A percentile compares a stretch with the other conserved stretches of the same genome.
Conservation (phyloP, 2,888 invertebrate species). For the Chrysolina americana region DNA sequence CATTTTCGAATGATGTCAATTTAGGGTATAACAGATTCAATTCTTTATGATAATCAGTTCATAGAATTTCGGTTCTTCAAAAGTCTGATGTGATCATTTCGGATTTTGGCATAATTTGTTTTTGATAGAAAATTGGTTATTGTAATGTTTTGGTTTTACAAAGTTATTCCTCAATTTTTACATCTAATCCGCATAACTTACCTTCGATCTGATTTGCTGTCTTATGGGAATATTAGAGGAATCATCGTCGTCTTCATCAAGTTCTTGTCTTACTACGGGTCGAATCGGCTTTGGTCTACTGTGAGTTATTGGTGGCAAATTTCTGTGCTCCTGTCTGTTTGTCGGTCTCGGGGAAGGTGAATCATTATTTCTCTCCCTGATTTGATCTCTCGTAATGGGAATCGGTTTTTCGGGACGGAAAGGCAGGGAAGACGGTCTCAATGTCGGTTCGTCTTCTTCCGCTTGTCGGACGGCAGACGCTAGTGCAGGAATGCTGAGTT, state of each 20-base stretch:
- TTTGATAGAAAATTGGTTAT: too few species aligned
- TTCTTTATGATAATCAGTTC: too few species aligned
- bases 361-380: slow-evolving; percentile 59
- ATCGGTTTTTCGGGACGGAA: slow-evolving; percentile 66
- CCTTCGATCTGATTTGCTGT: slow-evolving; percentile 54
- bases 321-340: slow-evolving; percentile 30
- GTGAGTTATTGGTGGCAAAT: slow-evolving; percentile 25
- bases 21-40: too few species aligned
- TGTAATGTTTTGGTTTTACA: too few species aligned
- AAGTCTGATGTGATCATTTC: too few species aligned
- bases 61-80: too few species aligned
- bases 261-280: slow-evolving; percentile 56
- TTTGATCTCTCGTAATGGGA: slow-evolving; percentile 62
- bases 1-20: too few species aligned
- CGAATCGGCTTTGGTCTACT: slow-evolving; percentile 46
- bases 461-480: slow-evolving; percentile 56
- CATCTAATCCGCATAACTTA: slow-evolving; percentile 31
- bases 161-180: too few species aligned
- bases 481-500: slow-evolving; percentile 58
- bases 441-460: slow-evolving; percentile 39
- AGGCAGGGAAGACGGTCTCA: slow-evolving; percentile 55
- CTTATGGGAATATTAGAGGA: slow-evolving; percentile 39
- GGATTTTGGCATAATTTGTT: too few species aligned
- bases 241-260: slow-evolving; percentile 55
- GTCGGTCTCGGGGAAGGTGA: slow-evolving; percentile 44